phyloP scores from a whole-genome alignment of 2,888 invertebrate genomes.

The Disparrhopalites patrizii region DNA sequence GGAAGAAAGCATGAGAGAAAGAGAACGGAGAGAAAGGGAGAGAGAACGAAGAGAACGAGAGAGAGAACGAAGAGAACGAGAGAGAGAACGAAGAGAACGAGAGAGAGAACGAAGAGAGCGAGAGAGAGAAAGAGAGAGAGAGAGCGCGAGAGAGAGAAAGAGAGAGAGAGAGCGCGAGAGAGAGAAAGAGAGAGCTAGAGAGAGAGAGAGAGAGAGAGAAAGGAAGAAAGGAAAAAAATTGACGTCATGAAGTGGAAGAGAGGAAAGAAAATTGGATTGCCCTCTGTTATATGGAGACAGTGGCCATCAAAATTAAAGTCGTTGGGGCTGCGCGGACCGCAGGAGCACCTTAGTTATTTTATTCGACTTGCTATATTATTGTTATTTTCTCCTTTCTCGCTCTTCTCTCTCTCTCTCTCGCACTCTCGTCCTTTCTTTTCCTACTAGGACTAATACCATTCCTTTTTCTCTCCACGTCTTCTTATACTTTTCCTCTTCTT shows the following conservation, averaged over 20 bases:
- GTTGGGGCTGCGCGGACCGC: conserved; percentile 22
- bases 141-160: background rate
- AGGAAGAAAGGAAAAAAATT: conserved; percentile 11
- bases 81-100: background rate
- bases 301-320: conserved; percentile 32
- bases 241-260: conserved; percentile 23
- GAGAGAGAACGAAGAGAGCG: too few relatives aligned
- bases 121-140: background rate
- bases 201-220: conserved; percentile 9
- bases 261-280: conserved; percentile 31
- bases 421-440: conserved; percentile 5
- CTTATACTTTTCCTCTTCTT: background rate
- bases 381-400: conserved; percentile 16
- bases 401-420: background rate
- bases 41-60: too few relatives aligned
- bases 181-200: background rate
- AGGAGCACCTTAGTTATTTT: conserved; percentile 30
- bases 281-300: conserved; percentile 19
- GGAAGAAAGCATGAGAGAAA: conserved; percentile 16
- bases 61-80: conserved; percentile 2
- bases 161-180: too few relatives aligned
- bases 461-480: background rate
- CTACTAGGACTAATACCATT: background rate
- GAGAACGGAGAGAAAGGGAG: background rate
- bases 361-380: conserved; percentile 27